Conservation (phyloP, 2,797 vertebrate genomes). For the Arctocebus calabarensis region DNA sequence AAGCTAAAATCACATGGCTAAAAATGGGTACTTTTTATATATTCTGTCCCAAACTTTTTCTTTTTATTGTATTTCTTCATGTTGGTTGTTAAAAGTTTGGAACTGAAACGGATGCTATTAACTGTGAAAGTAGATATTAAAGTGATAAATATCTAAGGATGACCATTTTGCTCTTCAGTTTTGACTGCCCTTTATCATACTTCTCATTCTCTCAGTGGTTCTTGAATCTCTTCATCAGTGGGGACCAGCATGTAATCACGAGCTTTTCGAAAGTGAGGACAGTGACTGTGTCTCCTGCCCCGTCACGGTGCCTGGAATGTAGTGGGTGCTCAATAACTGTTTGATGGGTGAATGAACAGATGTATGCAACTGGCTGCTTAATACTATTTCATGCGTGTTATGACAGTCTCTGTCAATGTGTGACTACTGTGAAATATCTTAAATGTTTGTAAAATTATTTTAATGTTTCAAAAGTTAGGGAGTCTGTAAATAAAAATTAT, state of each 20-base stretch:
- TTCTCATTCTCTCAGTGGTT: neutral
- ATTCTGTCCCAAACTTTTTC: neutral
- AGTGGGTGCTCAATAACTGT: neutral
- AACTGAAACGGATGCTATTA: neutral
- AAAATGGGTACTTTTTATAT: neutral
- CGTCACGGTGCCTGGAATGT: neutral
- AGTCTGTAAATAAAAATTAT: slow-evolving; percentile 1
- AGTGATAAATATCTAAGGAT: neutral
- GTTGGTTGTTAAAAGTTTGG: neutral
- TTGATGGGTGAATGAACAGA: neutral
- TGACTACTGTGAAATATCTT: neutral
- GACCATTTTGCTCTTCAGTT: neutral
- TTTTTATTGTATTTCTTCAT: neutral
- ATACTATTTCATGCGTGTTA: neutral
- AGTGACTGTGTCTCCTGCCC: neutral
- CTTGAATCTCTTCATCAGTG: neutral
- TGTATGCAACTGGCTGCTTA: neutral
- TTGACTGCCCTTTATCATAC: neutral
- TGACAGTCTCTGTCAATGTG: neutral
- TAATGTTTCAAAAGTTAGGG: slow-evolving; percentile 29
- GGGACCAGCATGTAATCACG: neutral
- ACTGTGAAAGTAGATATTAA: neutral
- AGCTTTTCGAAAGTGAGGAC: neutral
- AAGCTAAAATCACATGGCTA: slow-evolving; percentile 1
- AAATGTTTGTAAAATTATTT: slow-evolving; percentile 29